Conservation (phyloP, 2,113 vertebrate species). For the Stercorarius parasiticus region DNA sequence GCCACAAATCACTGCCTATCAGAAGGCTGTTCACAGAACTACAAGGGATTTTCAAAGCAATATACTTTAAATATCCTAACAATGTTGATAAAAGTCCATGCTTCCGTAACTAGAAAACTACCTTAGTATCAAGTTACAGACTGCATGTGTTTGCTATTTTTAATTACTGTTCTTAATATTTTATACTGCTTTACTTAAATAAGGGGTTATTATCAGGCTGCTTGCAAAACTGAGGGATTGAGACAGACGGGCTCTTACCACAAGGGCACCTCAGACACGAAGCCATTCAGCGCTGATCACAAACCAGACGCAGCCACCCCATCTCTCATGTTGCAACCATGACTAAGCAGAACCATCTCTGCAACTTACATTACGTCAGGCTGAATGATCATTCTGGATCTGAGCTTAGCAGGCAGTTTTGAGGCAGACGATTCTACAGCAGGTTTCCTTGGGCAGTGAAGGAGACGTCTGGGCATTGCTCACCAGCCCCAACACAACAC, state of each 20-base stretch:
- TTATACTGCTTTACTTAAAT: neutral
- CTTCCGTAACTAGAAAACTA: neutral
- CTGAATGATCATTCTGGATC: neutral
- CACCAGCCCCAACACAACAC: neutral
- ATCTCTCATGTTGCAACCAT: neutral
- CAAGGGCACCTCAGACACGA: neutral
- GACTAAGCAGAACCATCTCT: neutral
- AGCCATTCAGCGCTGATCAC: neutral
- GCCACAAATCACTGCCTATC: neutral
- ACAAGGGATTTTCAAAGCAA: neutral
- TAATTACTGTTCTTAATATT: neutral
- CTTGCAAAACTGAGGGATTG: neutral
- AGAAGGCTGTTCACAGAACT: neutral
- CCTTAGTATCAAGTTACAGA: neutral
- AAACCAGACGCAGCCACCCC: neutral
- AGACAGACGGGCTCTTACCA: neutral
- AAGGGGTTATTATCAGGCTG: neutral
- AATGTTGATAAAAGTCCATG: neutral
- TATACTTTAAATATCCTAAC: neutral
- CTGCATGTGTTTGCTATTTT: neutral
- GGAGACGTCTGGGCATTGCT: neutral
- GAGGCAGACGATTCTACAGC: neutral
- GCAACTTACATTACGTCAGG: neutral
- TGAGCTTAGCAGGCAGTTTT: neutral
- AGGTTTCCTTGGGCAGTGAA: neutral